Percentiles rank a stretch among this genome's conserved stretches.
Conservation (phyloP, 2,113 vertebrate genomes). For the Plecotus auritus region DNA sequence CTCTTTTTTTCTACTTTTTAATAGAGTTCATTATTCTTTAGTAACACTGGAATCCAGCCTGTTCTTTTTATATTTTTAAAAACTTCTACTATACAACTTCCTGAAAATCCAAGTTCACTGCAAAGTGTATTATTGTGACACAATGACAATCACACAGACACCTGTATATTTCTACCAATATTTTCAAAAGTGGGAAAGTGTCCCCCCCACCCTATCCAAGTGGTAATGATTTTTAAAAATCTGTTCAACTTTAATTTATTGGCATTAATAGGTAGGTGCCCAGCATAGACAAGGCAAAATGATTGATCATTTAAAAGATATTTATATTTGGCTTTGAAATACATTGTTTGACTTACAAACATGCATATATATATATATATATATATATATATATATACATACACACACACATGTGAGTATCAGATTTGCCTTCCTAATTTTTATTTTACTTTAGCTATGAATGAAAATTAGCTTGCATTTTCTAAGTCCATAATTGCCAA, state of each 20-base stretch:
- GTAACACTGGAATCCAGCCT: not conserved
- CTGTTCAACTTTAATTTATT: constrained; percentile 25
- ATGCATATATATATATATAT: not conserved
- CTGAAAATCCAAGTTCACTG: not conserved
- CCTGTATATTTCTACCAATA: not conserved
- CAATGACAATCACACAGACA: not conserved
- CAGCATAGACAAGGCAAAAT: not conserved
- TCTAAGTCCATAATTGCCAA: not conserved
- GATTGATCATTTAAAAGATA: not conserved
- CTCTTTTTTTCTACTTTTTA: constrained; percentile 1
- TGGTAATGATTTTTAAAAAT: not conserved
- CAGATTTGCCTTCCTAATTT: not conserved
- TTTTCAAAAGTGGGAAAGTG: not conserved
- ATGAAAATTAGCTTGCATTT: not conserved
- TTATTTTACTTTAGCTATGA: constrained; percentile 34
- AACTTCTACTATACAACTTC: not conserved
- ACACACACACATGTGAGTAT: not conserved
- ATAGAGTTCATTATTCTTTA: not conserved
- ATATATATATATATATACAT: no score
- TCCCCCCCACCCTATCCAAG: not conserved
- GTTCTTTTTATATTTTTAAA: constrained; percentile 8
- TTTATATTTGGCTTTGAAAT: constrained; percentile 30
- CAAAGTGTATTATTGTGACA: not conserved
- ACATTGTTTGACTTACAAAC: constrained; percentile 9
- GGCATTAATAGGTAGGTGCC: not conserved